phyloP scores from a whole-genome alignment of 2,888 invertebrate species.

The Girardia tigrina region DNA sequence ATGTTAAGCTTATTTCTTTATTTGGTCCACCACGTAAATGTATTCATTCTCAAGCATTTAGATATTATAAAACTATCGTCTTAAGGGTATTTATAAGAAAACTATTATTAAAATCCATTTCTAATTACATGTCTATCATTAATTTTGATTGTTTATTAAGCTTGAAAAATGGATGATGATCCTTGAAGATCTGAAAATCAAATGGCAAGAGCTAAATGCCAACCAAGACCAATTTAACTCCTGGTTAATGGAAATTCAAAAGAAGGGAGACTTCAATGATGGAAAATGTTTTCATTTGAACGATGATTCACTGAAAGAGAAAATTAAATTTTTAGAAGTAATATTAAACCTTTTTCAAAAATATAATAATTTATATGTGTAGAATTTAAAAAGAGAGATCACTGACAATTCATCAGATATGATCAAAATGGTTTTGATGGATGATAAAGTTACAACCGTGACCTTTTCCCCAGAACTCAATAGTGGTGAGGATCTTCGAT shows the following conservation, averaged over 20 bases:
- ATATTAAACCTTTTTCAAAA: neutral
- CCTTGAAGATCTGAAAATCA: neutral
- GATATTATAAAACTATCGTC: too few relatives aligned
- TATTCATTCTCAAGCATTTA: too few relatives aligned
- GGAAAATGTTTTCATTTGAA: neutral
- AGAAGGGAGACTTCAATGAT: neutral
- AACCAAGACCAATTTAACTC: constrained; percentile 3
- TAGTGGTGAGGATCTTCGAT: neutral
- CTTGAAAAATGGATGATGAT: constrained; percentile 1
- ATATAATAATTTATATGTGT: neutral
- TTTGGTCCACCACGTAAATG: too few relatives aligned
- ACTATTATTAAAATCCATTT: too few relatives aligned
- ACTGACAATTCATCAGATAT: neutral
- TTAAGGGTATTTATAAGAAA: too few relatives aligned
- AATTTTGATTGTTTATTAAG: neutral
- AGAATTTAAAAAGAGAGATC: neutral
- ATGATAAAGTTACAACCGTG: constrained; percentile 3
- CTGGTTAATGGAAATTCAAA: neutral
- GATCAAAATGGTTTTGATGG: neutral
- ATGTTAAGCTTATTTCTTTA: too few relatives aligned
- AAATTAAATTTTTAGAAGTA: neutral
- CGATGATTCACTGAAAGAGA: neutral
- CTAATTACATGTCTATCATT: too few relatives aligned
- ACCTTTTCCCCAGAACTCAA: constrained; percentile 4
- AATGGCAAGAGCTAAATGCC: constrained; percentile 5